Conservation (phyloP, 2,797 vertebrate species). For the Crossoptilon crossoptilon region DNA sequence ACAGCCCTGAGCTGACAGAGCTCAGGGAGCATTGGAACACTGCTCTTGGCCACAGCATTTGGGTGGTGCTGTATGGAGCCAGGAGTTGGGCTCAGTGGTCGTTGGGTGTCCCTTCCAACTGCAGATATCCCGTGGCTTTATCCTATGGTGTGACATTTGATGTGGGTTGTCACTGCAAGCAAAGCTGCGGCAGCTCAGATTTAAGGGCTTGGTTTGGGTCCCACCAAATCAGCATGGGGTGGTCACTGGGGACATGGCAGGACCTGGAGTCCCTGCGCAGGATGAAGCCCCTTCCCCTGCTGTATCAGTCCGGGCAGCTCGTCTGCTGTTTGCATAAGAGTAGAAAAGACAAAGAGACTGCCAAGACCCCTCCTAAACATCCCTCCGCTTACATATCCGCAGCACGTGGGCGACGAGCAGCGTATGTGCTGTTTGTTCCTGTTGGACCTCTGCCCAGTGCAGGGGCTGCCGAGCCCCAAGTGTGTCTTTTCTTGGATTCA, state of each 20-base stretch:
- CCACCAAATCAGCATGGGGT: background rate
- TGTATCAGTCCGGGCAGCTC: background rate
- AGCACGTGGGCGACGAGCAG: background rate
- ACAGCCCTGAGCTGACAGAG: background rate
- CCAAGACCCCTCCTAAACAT: background rate
- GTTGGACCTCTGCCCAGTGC: background rate
- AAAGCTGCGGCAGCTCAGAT: background rate
- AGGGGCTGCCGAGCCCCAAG: background rate
- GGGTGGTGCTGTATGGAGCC: background rate
- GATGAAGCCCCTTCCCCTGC: background rate
- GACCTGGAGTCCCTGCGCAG: background rate
- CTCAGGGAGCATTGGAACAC: background rate
- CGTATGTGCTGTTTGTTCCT: background rate
- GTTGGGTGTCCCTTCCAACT: background rate
- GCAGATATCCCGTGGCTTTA: background rate
- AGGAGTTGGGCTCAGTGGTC: background rate
- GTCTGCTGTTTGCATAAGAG: background rate
- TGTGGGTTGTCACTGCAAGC: background rate
- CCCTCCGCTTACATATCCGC: background rate
- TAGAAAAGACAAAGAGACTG: background rate
- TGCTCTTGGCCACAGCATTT: background rate
- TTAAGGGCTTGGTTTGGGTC: background rate
- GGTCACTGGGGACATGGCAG: rapidly evolving
- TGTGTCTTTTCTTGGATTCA: background rate
- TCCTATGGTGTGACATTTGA: background rate